These are phyloP conservation scores for Eubucco bourcierii DNA, from an alignment of 2,113 vertebrate species.

Conservation along the genomic window DNA sequence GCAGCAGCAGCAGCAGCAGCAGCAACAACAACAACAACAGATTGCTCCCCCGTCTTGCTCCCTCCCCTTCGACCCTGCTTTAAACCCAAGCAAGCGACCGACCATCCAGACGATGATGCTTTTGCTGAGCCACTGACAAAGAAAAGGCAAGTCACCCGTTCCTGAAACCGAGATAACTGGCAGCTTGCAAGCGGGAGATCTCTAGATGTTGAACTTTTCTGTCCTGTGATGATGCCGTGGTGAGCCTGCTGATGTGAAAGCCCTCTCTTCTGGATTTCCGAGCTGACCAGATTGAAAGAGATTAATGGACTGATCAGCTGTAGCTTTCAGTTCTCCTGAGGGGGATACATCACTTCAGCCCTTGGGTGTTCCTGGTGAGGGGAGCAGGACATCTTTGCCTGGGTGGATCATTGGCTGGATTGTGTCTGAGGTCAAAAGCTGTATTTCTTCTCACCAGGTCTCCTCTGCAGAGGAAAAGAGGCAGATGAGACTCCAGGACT, in stretches of 20 bases:
- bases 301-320: constrained; percentile 4
- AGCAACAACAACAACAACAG: neutral
- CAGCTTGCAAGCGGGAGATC: neutral
- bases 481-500: constrained; percentile 48
- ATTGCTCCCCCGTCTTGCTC: neutral
- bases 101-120: constrained; percentile 5
- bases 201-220: constrained; percentile 27
- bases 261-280: neutral
- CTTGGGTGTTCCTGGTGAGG: neutral
- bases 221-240: neutral
- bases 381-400: neutral
- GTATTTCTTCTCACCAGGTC: neutral
- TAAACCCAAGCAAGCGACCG: neutral
- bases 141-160: neutral
- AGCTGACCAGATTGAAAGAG: neutral
- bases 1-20: neutral
- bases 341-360: neutral
- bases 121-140: neutral
- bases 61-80: constrained; percentile 18
- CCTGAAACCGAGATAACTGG: neutral
- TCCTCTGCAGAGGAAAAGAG: constrained; percentile 20
- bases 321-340: neutral
- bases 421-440: neutral
- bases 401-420: neutral
- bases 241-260: neutral